These are phyloP conservation scores for Pelodiscus sinensis DNA, from an alignment of 2,113 vertebrate genomes.

Conservation along the genomic window DNA sequence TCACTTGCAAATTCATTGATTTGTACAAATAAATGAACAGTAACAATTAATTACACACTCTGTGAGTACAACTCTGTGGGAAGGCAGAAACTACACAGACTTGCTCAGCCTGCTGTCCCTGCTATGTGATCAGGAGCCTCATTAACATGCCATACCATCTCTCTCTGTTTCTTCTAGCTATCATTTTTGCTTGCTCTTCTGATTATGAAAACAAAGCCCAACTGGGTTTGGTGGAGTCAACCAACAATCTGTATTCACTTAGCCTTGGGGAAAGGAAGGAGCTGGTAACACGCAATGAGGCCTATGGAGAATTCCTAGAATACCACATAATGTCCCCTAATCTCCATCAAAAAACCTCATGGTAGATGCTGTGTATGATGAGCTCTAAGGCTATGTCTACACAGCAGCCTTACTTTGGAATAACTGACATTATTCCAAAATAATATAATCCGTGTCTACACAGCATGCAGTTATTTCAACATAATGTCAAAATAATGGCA, in stretches of 20 bases:
- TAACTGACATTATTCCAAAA: too few relatives aligned
- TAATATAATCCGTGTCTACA: too few relatives aligned
- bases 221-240: neutral
- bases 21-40: constrained; percentile 69
- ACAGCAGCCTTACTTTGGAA: too few relatives aligned
- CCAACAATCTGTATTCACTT: neutral
- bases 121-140: constrained; percentile 34
- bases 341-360: neutral
- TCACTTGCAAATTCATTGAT: constrained; percentile 55
- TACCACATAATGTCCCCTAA: neutral
- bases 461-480: too few relatives aligned
- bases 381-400: neutral
- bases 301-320: neutral
- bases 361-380: neutral
- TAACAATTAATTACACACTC: constrained; percentile 71
- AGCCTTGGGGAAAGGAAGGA: neutral
- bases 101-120: neutral
- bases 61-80: constrained; percentile 39
- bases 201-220: neutral
- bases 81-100: constrained; percentile 33
- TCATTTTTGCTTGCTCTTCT: constrained; percentile 16
- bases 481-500: too few relatives aligned
- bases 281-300: neutral
- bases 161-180: constrained; percentile 24
- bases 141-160: constrained; percentile 20